Conservation (phyloP, 2,888 invertebrate species). For the Zaprionus bogoriensis region DNA sequence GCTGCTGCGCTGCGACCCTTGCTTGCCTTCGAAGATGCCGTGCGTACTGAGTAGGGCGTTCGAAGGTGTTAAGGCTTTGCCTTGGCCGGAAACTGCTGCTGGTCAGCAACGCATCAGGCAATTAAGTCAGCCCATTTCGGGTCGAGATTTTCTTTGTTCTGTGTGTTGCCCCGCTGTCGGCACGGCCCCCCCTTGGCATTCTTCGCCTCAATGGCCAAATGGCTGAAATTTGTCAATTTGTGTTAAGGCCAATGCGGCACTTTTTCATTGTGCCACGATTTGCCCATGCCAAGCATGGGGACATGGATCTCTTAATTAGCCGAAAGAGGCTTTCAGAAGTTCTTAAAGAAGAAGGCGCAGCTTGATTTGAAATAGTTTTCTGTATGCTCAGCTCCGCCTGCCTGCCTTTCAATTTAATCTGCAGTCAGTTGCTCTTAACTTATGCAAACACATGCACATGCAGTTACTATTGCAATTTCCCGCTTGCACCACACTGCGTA, state of each 20-base stretch:
- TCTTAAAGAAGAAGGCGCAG: background rate
- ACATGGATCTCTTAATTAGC: conserved; percentile 61
- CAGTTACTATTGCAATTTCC: conserved; percentile 30
- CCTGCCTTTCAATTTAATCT: background rate
- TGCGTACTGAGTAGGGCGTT: conserved; percentile 18
- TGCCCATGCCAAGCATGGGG: conserved; percentile 3
- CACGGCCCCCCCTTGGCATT: background rate
- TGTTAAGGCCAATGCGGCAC: conserved; percentile 70
- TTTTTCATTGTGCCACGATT: conserved; percentile 39
- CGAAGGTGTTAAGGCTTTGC: conserved; percentile 35
- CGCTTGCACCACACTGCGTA: conserved; percentile 33
- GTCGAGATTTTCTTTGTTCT: conserved; percentile 51
- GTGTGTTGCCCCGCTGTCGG: too few relatives aligned
- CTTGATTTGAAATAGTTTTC: background rate
- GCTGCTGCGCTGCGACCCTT: conserved; percentile 13
- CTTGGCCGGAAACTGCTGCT: conserved; percentile 5
- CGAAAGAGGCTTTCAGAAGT: conserved; percentile 18
- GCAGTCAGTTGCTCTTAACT: conserved; percentile 2
- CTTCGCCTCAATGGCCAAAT: conserved; percentile 56
- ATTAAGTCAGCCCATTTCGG: conserved; percentile 58
- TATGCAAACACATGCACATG: conserved; percentile 6
- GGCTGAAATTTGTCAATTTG: conserved; percentile 70
- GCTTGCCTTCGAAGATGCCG: too few relatives aligned
- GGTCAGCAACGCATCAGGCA: conserved; percentile 50
- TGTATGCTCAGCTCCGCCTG: too few relatives aligned